These are phyloP conservation scores for Anoura caudifer DNA, from an alignment of 2,113 vertebrate species.

Conservation along the genomic window DNA sequence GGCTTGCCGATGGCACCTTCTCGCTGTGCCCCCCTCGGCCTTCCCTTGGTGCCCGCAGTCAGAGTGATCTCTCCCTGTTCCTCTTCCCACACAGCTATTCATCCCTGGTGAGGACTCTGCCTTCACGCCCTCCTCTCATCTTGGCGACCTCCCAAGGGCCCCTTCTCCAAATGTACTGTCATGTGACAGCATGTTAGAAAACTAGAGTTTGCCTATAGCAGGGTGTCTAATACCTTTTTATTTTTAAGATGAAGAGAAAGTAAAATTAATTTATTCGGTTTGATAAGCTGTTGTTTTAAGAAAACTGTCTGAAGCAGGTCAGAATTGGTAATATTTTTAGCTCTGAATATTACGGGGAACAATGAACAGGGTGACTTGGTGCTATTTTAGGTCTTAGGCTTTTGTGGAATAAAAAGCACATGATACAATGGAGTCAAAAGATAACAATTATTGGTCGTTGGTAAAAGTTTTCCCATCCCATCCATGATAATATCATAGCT, in stretches of 20 bases:
- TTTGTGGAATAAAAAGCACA: neutral
- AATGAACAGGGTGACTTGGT: neutral
- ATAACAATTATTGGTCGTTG: neutral
- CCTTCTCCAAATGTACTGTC: neutral
- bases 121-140: neutral
- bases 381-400: neutral
- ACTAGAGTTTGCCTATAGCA: neutral
- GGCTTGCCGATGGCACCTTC: neutral
- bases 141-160: neutral
- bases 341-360: neutral
- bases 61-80: neutral
- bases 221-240: neutral
- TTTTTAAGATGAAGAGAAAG: neutral
- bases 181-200: neutral
- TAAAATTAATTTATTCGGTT: constrained; percentile 1
- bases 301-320: neutral
- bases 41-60: neutral
- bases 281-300: neutral
- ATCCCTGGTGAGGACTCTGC: neutral
- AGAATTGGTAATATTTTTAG: neutral
- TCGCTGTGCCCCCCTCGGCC: neutral
- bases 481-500: neutral
- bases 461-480: neutral
- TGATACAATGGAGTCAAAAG: neutral
- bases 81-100: neutral